Conservation (phyloP, 2,113 vertebrate species). For the Australoheros scitulus region DNA sequence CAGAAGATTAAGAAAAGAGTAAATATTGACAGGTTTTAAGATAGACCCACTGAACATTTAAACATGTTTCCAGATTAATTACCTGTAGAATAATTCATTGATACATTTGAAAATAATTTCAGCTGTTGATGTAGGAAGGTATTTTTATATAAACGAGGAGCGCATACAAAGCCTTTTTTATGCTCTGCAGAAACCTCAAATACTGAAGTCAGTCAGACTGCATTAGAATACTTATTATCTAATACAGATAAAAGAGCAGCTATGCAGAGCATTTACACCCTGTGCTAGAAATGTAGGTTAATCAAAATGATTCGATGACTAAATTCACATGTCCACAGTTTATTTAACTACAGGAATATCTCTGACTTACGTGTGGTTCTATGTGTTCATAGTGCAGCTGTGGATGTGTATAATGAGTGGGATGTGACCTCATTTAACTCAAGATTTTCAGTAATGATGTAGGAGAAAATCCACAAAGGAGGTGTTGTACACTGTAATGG, state of each 20-base stretch:
- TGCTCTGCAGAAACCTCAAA: neutral
- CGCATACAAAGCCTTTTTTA: neutral
- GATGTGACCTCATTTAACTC: neutral
- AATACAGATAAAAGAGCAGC: neutral
- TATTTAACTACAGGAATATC: neutral
- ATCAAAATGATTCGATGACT: neutral
- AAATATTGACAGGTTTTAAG: neutral
- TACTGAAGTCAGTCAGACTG: neutral
- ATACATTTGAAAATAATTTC: neutral
- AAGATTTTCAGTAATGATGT: neutral
- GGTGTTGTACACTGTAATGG: neutral
- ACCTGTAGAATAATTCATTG: neutral
- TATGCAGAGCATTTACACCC: neutral
- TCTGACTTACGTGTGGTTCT: neutral
- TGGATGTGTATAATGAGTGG: neutral
- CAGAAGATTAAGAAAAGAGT: neutral
- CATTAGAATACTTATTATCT: neutral
- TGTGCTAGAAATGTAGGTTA: neutral
- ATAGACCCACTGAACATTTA: too few species aligned
- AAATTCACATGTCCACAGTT: neutral
- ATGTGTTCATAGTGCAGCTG: neutral
- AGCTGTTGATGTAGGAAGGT: neutral
- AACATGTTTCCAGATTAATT: neutral
- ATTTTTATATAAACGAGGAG: neutral
- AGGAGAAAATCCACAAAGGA: neutral